Evolutionary conservation across 1,140 invertebrate species (phyloP), one percentile per base, ranked within the genome.

Genomic region (Drosophila eugracilis): DNA sequence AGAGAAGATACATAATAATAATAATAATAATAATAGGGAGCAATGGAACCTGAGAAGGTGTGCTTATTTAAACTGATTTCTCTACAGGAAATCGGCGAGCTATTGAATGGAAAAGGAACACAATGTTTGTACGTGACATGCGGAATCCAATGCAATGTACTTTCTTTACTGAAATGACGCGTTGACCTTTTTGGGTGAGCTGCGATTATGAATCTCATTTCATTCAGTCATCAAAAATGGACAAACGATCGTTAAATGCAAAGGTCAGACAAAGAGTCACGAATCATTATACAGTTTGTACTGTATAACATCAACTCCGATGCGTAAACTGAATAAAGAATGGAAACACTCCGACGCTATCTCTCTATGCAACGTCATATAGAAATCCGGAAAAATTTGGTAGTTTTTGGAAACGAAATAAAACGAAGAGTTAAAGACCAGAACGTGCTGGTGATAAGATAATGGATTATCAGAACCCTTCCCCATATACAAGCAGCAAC

Each of bases 371-470:
- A 34, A 22, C 17, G 36, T 42, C 44, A 50, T 26, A 30, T n/a
- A n/a, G n/a, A 65, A 67, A 50, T n/a, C n/a, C 30, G 3, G 21
- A 32, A 62, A 32, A 32, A 36, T 28, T 17, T 36, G 39, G 22
- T 28, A n/a, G 28, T 28, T 22, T 32, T 60, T 65, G 12, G 39
- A 26, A 34, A 22, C n/a, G n/a, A 41, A 44, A 67, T 67, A 53
- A 69, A 53, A 53, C 30, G 32, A 54, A 21, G n/a, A n/a, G n/a
- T n/a, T n/a, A 10, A 14, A 22, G 22, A 21, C 36, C 30, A 37
- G n/a, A 59, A 47, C 42, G 37, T 45, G 52, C 60, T n/a, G 6
- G 9, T 32, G 69, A 72, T 72, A 72, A 72, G 67, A 72, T 72
- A 72, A 50, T 6, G 37, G 24, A 50, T 53, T 26, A 72, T 69